Evolutionary conservation across 2,113 vertebrate genomes (phyloP).

Genomic region (Chamaea fasciata): DNA sequence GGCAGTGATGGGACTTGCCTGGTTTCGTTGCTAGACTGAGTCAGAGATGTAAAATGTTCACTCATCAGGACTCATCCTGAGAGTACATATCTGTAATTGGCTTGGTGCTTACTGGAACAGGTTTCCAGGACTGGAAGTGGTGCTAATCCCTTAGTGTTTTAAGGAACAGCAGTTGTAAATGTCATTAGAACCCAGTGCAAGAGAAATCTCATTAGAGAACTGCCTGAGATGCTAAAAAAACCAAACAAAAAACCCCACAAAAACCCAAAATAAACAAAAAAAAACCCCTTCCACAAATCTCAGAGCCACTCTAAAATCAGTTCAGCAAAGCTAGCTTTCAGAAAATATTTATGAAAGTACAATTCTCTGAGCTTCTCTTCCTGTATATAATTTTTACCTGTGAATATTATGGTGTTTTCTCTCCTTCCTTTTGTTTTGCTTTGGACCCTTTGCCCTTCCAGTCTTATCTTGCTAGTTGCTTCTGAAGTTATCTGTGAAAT

Average conservation of each 20-base stretch:
- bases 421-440: not conserved
- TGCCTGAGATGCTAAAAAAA: not conserved
- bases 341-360: not conserved
- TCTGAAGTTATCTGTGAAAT: not conserved
- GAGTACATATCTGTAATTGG: not conserved
- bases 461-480: not conserved
- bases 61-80: not conserved
- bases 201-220: not conserved
- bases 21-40: constrained; percentile 27
- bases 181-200: not conserved
- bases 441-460: not conserved
- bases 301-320: not conserved
- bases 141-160: not conserved
- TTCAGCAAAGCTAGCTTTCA: not conserved
- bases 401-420: not conserved
- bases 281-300: not conserved
- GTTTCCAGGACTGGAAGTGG: not conserved
- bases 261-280: not conserved
- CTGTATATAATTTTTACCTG: not conserved
- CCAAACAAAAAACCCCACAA: not conserved
- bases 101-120: not conserved
- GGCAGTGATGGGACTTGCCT: not conserved
- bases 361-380: not conserved
- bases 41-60: not conserved
- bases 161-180: not conserved